Percentiles rank a stretch among this genome's conserved stretches.
Evolutionary conservation across 1,140 invertebrate genomes (phyloP).

Genomic region (Sesamia nonagrioides): DNA sequence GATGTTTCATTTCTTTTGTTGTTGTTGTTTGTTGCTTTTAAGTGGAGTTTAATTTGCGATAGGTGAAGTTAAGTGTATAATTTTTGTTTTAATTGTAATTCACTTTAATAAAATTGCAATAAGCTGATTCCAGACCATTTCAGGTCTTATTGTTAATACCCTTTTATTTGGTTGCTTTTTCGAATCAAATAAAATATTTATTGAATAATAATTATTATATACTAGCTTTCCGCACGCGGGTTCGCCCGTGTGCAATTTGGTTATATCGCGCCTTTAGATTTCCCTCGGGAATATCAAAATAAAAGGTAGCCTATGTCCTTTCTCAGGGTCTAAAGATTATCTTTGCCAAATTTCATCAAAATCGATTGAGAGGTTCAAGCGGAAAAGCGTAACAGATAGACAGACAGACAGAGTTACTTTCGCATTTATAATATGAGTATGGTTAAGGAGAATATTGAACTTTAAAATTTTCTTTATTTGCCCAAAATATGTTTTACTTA

Average conservation of each 20-base stretch:
- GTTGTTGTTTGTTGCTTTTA: neutral
- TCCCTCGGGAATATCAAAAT: too few species aligned
- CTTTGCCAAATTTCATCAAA: too few species aligned
- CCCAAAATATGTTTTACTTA: neutral
- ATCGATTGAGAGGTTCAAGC: too few species aligned
- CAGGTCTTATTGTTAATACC: neutral
- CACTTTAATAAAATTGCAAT: neutral
- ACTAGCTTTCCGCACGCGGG: too few species aligned
- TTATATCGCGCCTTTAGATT: too few species aligned
- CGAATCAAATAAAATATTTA: neutral
- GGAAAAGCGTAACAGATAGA: too few species aligned
- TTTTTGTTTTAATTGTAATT: neutral
- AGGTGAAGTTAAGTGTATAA: neutral
- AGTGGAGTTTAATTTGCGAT: neutral
- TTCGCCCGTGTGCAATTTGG: too few species aligned
- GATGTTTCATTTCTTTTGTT: neutral
- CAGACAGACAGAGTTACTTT: too few species aligned
- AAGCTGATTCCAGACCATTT: too few species aligned
- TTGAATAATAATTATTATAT: neutral
- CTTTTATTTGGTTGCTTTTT: neutral
- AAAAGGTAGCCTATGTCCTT: too few species aligned
- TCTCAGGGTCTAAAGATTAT: too few species aligned
- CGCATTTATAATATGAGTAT: too few species aligned
- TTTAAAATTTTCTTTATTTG: neutral
- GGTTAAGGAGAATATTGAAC: neutral